Base-by-base conservation (phyloP, 2,888 invertebrate species). In the Stenichneumon culpator region DNA sequence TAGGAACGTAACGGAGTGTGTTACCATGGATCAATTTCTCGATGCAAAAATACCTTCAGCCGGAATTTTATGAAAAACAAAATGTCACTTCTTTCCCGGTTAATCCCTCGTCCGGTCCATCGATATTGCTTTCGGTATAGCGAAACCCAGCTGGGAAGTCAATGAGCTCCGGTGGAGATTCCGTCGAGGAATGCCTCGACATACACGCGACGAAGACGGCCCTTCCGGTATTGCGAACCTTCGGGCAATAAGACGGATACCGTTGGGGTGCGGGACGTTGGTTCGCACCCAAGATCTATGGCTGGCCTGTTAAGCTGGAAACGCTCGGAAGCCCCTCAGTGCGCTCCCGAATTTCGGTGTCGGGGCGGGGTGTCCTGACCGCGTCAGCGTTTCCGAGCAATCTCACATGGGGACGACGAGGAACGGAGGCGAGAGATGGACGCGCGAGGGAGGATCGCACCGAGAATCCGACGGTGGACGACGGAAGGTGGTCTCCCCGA, bases 331-430 rank as follows among this genome's bases (percentile, higher is more conserved):
- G 69, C 63, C 84, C 79, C 70, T 83, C 57, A 67, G 70, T 19
- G 78, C 69, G 67, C 60, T 83, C n/a, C 54, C 54, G 54, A 54
- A 63, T 60, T 52, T 57, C 44, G 75, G 73, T 82, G 52, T 39
- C 50, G 68, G 79, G 70, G 60, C 19, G 78, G 82, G 70, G 65
- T 78, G 44, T 65, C 65, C 74, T 57, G 78, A 84, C 82, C 84
- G 65, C 88, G 88, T 89, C 89, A 89, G 88, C 88, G 69, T 89
- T 89, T 88, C 84, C 88, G 84, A 72, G 77, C 83, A 77, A 83
- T 72, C 52, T 60, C 72, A 79, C 72, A 72, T 79, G 54, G 60
- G 67, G 78, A 80, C 36, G 52, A 52, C 57, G 50, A 57, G 36
- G 57, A 54, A 7, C 19, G 7, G 54, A 54, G 54, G 19, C 44